A percentile compares a stretch with the other conserved stretches of the same genome.
phyloP scores from a whole-genome alignment of 2,888 invertebrate species.

The Rhabditoides inermis region DNA sequence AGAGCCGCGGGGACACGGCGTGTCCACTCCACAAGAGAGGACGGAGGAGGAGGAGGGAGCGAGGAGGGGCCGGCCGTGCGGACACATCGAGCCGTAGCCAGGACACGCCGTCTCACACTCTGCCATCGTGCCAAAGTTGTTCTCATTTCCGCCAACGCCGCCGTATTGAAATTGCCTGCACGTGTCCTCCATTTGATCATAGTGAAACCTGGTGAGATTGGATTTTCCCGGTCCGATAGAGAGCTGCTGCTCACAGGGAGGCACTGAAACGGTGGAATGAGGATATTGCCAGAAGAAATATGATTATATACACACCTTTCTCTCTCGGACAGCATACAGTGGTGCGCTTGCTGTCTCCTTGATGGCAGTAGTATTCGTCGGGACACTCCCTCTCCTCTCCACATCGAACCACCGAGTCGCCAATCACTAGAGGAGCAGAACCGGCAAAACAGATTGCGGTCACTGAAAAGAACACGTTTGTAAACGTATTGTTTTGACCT shows the following conservation, averaged over 20 bases:
- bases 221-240: slow-evolving; percentile 37
- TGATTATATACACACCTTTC: not conserved
- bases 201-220: slow-evolving; percentile 32
- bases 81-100: slow-evolving; percentile 33
- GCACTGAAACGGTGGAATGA: slow-evolving; percentile 17
- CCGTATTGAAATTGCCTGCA: slow-evolving; percentile 40
- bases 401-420: slow-evolving; percentile 26
- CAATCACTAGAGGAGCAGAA: slow-evolving; percentile 24
- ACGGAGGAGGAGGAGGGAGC: slow-evolving; percentile 11
- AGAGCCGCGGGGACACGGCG: slow-evolving; percentile 31
- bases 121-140: slow-evolving; percentile 42
- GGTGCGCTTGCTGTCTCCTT: slow-evolving; percentile 16
- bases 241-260: slow-evolving; percentile 40
- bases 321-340: slow-evolving; percentile 37
- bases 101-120: slow-evolving; percentile 36
- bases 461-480: slow-evolving; percentile 18
- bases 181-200: slow-evolving; percentile 28
- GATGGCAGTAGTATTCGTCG: slow-evolving; percentile 41
- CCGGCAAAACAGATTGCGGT: slow-evolving; percentile 35
- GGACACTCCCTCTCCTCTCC: slow-evolving; percentile 34
- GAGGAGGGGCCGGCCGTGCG: slow-evolving; percentile 42
- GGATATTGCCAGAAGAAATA: not conserved
- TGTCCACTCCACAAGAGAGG: slow-evolving; percentile 37
- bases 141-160: slow-evolving; percentile 44
- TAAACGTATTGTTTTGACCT: not conserved